Evolutionary conservation across 2,113 vertebrate species (phyloP).

Genomic region (Felis chaus): DNA sequence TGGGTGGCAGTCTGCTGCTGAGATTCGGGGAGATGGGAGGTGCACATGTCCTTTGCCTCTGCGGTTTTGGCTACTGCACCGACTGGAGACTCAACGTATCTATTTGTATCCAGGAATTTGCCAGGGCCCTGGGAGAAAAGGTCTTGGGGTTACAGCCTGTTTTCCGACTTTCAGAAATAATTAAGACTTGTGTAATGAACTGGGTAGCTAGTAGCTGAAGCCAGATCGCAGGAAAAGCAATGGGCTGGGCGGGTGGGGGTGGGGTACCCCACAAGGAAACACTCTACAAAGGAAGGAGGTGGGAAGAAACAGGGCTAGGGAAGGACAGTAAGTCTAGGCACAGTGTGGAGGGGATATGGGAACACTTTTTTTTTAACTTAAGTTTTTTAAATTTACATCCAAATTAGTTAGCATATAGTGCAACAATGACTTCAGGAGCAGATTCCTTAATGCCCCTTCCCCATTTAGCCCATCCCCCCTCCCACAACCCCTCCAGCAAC

Average conservation of each 20-base stretch:
- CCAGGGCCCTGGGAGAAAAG: not conserved
- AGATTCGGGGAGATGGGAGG: not conserved
- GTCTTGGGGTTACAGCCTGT: not conserved
- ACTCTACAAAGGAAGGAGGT: not conserved
- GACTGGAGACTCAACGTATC: not conserved
- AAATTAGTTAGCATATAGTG: no score
- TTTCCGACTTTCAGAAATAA: not conserved
- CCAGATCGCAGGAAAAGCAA: not conserved
- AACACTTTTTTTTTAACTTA: no score
- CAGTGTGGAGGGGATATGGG: not conserved
- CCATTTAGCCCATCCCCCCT: no score
- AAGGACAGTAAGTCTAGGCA: not conserved
- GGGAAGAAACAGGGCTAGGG: not conserved
- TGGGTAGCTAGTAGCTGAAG: not conserved
- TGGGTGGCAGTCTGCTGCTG: not conserved
- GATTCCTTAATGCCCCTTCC: fast-evolving
- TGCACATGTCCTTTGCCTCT: not conserved
- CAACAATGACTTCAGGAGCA: no score
- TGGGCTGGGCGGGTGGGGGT: no score
- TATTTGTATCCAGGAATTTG: not conserved
- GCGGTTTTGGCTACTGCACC: not conserved
- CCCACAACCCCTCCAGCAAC: no score
- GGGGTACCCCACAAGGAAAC: not conserved
- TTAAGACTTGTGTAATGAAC: not conserved
- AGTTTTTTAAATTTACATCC: no score